Evolutionary conservation across 2,797 vertebrate species (phyloP), one percentile per base, ranked within the genome.

Genomic region (Semotilus atromaculatus): DNA sequence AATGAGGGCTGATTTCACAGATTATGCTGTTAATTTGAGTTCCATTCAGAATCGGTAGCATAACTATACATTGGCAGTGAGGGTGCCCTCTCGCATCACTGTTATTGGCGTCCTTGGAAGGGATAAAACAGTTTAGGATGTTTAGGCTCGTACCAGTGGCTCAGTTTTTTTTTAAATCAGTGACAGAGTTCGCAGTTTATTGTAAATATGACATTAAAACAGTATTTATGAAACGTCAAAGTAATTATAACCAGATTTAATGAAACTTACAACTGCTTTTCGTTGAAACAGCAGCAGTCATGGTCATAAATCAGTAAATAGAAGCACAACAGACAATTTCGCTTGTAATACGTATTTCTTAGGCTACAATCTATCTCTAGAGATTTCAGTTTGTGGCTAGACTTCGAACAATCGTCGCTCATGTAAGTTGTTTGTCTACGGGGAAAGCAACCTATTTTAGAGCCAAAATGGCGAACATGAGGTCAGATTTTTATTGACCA

Each of bases 391-490:
- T 71, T 62, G 86, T 89, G 82, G 38, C 84, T 80, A 71, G 79
- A 81, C 83, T 89, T 90, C 90, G 91, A 94, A 93, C 92, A 88
- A 94, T 92, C 89, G 87, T 86, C 90, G 94, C 93, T 95, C 94
- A 89, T 93, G 93, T 92, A 94, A 94, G 94, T 94, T 89, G 89
- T 92, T 91, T 94, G 94, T 91, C 90, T 91, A 89, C 86, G 85
- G 81, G 77, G 88, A 83, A 74, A 92, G 92, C 91, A 93, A 93
- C 94, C 92, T 92, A 93, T 94, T 93, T 31, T 93, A 92, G 91
- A 95, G 96, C 94, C 96, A 96, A 96, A 95, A 96, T 96, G 96
- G 96, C 96, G 96, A 95, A 93, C 81, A 85, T 95, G 96, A 96
- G 92, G 95, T 96, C 91, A 93, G 91, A 60, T 67, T 43, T 34